phyloP scores from a whole-genome alignment of 2,113 vertebrate genomes.

The Tapirus terrestris region DNA sequence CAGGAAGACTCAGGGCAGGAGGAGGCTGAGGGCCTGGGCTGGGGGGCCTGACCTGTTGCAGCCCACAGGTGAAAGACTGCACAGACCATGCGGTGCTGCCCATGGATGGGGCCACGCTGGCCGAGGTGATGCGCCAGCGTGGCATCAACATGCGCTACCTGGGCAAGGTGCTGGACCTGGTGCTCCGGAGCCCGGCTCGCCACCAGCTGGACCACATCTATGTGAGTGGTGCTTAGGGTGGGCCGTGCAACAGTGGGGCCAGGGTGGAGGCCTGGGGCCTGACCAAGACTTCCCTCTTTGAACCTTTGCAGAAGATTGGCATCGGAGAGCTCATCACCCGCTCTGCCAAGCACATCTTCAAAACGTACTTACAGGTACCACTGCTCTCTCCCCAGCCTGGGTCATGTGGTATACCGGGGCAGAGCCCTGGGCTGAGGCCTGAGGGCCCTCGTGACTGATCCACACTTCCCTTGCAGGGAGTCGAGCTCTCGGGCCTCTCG shows the following conservation, averaged over 20 bases:
- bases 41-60: neutral
- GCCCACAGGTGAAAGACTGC: constrained; percentile 95
- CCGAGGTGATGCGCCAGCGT: constrained; percentile 96
- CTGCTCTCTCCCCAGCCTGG: neutral
- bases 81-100: constrained; percentile 95
- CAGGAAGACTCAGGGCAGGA: neutral
- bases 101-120: constrained; percentile 95
- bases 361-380: constrained; percentile 97
- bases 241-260: fast-evolving
- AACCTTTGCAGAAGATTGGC: constrained; percentile 93
- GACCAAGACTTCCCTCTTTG: neutral
- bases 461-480: constrained; percentile 87
- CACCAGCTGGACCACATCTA: constrained; percentile 95
- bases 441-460: neutral
- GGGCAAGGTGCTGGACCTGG: constrained; percentile 93
- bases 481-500: constrained; percentile 96
- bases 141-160: constrained; percentile 98
- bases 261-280: neutral
- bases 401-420: neutral
- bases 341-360: constrained; percentile 98
- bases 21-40: neutral
- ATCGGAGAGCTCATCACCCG: constrained; percentile 97
- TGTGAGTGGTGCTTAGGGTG: constrained; percentile 85
- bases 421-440: neutral
- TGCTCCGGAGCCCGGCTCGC: constrained; percentile 91